Evolutionary conservation across 2,113 vertebrate species (phyloP).

Genomic region (Hyla sarda): DNA sequence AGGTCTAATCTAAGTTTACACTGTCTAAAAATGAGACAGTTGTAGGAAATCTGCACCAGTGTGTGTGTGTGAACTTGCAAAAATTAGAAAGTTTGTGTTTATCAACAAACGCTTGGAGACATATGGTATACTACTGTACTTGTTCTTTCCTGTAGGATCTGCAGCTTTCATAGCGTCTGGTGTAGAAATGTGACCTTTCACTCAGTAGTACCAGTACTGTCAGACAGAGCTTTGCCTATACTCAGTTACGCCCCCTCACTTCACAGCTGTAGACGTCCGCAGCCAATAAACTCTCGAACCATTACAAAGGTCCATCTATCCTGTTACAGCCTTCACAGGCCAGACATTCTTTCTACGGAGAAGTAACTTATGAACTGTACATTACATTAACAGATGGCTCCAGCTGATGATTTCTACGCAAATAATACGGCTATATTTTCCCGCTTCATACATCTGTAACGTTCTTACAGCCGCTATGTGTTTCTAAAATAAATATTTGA

Average conservation of each 20-base stretch:
- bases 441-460: background rate
- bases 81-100: no score
- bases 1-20: no score
- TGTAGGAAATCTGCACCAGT: no score
- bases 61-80: no score
- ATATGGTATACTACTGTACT: background rate
- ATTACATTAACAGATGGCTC: conserved; percentile 67
- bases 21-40: no score
- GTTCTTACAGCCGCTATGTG: background rate
- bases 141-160: background rate
- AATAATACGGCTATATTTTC: conserved; percentile 7
- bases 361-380: conserved; percentile 64
- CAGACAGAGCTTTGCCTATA: conserved; percentile 47
- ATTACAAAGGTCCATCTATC: conserved; percentile 66
- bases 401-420: conserved; percentile 50
- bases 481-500: background rate
- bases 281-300: conserved; percentile 52
- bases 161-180: background rate
- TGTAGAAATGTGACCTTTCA: conserved; percentile 3
- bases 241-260: conserved; percentile 61
- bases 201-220: background rate
- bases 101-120: background rate
- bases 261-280: conserved; percentile 63
- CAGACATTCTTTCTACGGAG: conserved; percentile 61
- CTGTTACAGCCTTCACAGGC: conserved; percentile 65